Evolutionary conservation across 1,140 invertebrate species (phyloP), one percentile per base, ranked within the genome.

Genomic region (Trichonephila clavata): DNA sequence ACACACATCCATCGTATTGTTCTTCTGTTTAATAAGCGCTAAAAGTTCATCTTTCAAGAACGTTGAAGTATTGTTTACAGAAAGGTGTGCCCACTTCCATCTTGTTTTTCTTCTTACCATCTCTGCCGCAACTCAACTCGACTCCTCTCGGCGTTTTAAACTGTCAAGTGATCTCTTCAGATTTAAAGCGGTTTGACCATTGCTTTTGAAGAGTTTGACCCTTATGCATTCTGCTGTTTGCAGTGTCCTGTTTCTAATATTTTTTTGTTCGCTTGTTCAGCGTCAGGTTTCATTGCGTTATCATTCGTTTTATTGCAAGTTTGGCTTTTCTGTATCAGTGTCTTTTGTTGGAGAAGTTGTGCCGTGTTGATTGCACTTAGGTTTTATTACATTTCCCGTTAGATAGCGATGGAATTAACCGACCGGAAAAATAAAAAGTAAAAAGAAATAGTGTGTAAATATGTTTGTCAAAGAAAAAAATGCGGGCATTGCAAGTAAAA

Each of bases 11-110:
- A 50, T 50, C 39, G 32, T 50, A 20, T 81, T 16, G n/a, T 24
- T 86, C 84, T 63, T 39, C 84, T 86, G 84, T 86, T 86, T 86
- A 63, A 86, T 86, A 86, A 86, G 84, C 60, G 50, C 24, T 63
- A 39, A 63, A 39, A 86, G 59, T 61, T 63, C 18, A 86, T 5
- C 59, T 86, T 24, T 86, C 10, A 61, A 86, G 84, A 57, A 86
- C 83, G 24, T 86, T 20, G 24, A 60, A 50, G 57, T 13, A 57
- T 86, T 86, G 57, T 86, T 86, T 86, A 27, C 83, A 60, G 20
- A 60, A 61, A 86, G 83, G 83, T 86, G 83, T 59, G 83, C 57
- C 83, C 21, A n/a, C 65, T 68, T 50, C 24, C 27, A 27, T 24
- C 39, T 18, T 80, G 77, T 80, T 80, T 80, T 80, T 50, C 43